Evolutionary conservation across 1,140 invertebrate genomes (phyloP).

Genomic region (Trinorchestia longiramus): DNA sequence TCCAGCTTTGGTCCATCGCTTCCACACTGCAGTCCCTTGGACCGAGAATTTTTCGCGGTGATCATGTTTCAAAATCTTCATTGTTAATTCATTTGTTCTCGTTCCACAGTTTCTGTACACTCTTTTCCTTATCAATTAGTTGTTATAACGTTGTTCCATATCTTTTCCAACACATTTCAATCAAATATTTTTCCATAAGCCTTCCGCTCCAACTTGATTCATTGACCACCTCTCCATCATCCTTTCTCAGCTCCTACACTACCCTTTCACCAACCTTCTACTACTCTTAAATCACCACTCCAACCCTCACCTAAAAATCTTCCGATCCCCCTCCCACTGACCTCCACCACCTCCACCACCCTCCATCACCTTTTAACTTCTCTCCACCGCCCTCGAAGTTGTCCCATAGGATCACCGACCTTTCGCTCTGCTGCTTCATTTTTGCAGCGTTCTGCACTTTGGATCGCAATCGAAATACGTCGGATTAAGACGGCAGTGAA

Average conservation of each 20-base stretch:
- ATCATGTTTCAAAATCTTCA: too few relatives aligned
- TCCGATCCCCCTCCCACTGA: neutral
- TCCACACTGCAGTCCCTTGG: too few relatives aligned
- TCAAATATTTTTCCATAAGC: neutral
- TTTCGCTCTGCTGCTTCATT: neutral
- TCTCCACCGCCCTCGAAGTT: neutral
- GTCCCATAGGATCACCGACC: neutral
- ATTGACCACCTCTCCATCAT: neutral
- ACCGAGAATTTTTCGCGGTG: too few relatives aligned
- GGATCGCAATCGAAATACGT: slow-evolving; percentile 6
- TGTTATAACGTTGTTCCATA: too few relatives aligned
- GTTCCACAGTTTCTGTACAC: too few relatives aligned
- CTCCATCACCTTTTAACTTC: neutral
- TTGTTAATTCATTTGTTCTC: too few relatives aligned
- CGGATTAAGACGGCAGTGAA: neutral
- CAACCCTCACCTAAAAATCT: neutral
- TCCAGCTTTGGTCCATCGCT: too few relatives aligned
- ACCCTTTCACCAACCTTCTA: neutral
- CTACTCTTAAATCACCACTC: neutral
- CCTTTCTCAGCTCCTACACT: neutral
- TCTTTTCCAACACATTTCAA: too few relatives aligned
- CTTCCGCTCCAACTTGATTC: neutral
- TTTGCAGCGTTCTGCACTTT: neutral
- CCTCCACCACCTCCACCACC: neutral
- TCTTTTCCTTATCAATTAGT: too few relatives aligned